phyloP scores from a whole-genome alignment of 2,113 vertebrate genomes.

The Scatophagus argus region DNA sequence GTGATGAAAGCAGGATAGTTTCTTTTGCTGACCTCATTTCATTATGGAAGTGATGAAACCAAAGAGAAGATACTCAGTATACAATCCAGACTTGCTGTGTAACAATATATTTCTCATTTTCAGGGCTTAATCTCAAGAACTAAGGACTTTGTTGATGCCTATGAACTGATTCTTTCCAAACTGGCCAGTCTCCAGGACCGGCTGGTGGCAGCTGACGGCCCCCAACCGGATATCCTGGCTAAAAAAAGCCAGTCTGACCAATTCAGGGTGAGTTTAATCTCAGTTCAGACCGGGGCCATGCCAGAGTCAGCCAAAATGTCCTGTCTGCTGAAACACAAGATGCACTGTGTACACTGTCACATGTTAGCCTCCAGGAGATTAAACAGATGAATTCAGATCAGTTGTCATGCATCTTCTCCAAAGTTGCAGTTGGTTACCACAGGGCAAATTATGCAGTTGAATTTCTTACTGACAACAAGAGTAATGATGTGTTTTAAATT shows the following conservation, averaged over 20 bases:
- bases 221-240: constrained; percentile 86
- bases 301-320: background rate
- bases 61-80: background rate
- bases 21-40: background rate
- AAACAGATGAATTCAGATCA: background rate
- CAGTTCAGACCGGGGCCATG: background rate
- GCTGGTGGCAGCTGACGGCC: constrained; percentile 76
- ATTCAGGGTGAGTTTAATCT: constrained; percentile 84
- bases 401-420: background rate
- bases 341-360: background rate
- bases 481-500: background rate
- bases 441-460: background rate
- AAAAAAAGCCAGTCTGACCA: constrained; percentile 90
- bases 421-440: background rate
- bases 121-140: constrained; percentile 87
- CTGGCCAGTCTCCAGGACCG: constrained; percentile 79
- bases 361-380: background rate
- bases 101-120: background rate
- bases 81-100: background rate
- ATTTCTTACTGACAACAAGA: background rate
- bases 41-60: background rate
- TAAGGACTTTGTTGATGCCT: constrained; percentile 86
- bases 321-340: background rate
- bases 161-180: constrained; percentile 80
- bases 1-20: background rate